Evolutionary conservation across 2,113 vertebrate genomes (phyloP).

Genomic region (Otis tarda): DNA sequence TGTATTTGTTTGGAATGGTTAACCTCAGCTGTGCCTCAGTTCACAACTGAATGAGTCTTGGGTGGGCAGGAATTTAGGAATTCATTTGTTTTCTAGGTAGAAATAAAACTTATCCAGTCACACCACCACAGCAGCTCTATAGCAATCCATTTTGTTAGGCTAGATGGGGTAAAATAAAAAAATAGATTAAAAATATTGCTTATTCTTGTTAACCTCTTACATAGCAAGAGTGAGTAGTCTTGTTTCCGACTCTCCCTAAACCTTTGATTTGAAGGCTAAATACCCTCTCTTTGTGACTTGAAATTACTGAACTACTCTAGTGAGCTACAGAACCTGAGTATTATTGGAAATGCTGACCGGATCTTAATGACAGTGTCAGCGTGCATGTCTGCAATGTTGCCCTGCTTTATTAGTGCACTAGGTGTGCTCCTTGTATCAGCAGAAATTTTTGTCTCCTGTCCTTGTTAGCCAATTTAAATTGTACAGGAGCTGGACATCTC

Average conservation of each 20-base stretch:
- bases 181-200: neutral
- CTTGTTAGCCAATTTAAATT: slow-evolving; percentile 35
- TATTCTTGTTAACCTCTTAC: neutral
- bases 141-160: neutral
- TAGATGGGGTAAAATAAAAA: neutral
- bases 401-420: slow-evolving; percentile 38
- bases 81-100: neutral
- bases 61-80: neutral
- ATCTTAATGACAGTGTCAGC: neutral
- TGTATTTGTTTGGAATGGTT: neutral
- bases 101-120: neutral
- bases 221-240: neutral
- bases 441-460: slow-evolving; percentile 56
- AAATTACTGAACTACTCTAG: neutral
- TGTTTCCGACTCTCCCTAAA: neutral
- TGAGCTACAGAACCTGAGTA: neutral
- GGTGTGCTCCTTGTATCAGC: slow-evolving; percentile 56
- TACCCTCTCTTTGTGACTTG: neutral
- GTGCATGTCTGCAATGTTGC: slow-evolving; percentile 28
- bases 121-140: neutral
- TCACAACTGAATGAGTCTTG: neutral
- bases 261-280: neutral
- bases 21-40: neutral
- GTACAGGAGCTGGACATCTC: neutral
- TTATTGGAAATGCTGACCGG: slow-evolving; percentile 11